Conservation (phyloP, 2,888 invertebrate species). For the Augiades crinisus region DNA sequence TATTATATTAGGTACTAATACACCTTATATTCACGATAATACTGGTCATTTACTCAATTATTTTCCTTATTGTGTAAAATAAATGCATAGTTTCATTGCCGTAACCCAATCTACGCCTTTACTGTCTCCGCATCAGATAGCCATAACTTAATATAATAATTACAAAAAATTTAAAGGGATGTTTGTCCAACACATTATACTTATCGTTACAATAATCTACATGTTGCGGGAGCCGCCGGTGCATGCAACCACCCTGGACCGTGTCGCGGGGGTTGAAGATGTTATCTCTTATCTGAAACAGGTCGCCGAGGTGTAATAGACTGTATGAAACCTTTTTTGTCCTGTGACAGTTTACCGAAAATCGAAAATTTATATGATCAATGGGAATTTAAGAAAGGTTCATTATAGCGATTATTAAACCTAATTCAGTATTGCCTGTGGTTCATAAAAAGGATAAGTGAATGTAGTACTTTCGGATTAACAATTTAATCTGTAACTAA, state of each 20-base stretch:
- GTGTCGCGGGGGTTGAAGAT: slow-evolving; percentile 11
- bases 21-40: too few species aligned
- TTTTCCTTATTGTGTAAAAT: too few species aligned
- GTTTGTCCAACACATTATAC: slow-evolving; percentile 49
- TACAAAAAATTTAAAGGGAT: slow-evolving; percentile 25
- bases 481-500: too few species aligned
- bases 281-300: slow-evolving; percentile 15
- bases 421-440: too few species aligned
- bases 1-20: too few species aligned
- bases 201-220: slow-evolving; percentile 46
- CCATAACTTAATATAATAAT: slow-evolving; percentile 12
- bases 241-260: slow-evolving; percentile 19
- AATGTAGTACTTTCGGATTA: too few species aligned
- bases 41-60: too few species aligned
- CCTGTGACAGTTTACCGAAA: neutral
- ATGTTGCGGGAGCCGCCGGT: slow-evolving; percentile 31
- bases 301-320: slow-evolving; percentile 15
- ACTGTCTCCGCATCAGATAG: slow-evolving; percentile 17
- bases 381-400: too few species aligned
- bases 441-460: too few species aligned
- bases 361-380: neutral
- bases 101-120: too few species aligned
- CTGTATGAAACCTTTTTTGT: slow-evolving; percentile 4
- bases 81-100: too few species aligned
- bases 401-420: too few species aligned